phyloP scores from a whole-genome alignment of 2,113 vertebrate species.

The Poecilia latipinna region DNA sequence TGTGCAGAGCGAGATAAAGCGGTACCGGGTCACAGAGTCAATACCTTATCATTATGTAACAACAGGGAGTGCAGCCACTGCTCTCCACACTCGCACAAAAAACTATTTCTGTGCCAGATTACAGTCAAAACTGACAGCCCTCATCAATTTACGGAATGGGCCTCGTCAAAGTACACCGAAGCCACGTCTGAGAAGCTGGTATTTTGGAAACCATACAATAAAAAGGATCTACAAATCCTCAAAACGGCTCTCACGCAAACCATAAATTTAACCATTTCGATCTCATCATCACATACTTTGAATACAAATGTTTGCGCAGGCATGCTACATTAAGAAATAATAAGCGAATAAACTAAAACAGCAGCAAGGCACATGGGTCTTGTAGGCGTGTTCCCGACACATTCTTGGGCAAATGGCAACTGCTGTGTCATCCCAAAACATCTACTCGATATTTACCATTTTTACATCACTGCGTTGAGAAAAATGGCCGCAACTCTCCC shows the following conservation, averaged over 20 bases:
- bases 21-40: conserved; percentile 68
- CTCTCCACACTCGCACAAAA: conserved; percentile 8
- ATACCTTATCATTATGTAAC: conserved; percentile 72
- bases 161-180: conserved; percentile 29
- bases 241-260: conserved; percentile 15
- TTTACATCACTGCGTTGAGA: conserved; percentile 49
- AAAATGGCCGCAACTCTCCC: conserved; percentile 37
- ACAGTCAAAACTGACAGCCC: conserved; percentile 44
- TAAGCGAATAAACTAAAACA: conserved; percentile 47
- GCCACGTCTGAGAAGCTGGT: conserved; percentile 23
- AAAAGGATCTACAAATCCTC: conserved; percentile 35
- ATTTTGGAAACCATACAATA: conserved; percentile 41
- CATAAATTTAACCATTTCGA: conserved; percentile 30
- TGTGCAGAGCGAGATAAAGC: conserved; percentile 66
- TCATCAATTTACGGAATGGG: conserved; percentile 49
- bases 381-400: conserved; percentile 28
- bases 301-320: conserved; percentile 39
- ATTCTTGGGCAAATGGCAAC: conserved; percentile 17
- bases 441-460: conserved; percentile 2
- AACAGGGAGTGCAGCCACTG: conserved; percentile 22
- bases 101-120: conserved; percentile 29
- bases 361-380: conserved; percentile 28
- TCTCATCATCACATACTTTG: conserved; percentile 46
- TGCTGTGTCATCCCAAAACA: conserved; percentile 50
- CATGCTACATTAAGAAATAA: conserved; percentile 22